Evolutionary conservation across 1,140 invertebrate species (phyloP).

Genomic region (Penaeus chinensis): DNA sequence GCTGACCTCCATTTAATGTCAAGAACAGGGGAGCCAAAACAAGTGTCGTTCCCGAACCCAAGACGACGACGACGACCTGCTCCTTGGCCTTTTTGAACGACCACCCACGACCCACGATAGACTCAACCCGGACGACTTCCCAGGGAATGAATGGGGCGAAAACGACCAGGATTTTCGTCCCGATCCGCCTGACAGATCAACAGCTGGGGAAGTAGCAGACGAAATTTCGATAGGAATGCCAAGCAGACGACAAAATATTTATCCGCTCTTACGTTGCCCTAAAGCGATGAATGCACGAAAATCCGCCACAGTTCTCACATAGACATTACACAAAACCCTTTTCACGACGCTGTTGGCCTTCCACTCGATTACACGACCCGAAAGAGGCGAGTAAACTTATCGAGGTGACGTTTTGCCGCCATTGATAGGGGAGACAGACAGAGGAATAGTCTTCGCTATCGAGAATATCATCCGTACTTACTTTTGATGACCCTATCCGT

Average conservation of each 20-base stretch:
- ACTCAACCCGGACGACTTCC: too few relatives aligned
- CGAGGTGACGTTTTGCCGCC: slow-evolving; percentile 55
- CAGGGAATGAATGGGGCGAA: too few relatives aligned
- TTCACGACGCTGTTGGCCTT: background rate
- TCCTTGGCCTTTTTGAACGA: too few relatives aligned
- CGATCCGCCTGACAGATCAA: background rate
- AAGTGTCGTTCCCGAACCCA: too few relatives aligned
- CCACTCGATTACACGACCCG: background rate
- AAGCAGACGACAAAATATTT: slow-evolving; percentile 57
- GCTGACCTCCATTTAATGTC: too few relatives aligned
- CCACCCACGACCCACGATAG: too few relatives aligned
- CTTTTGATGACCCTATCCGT: slow-evolving; percentile 62
- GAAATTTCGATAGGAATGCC: slow-evolving; percentile 59
- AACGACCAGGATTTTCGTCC: background rate
- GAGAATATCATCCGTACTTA: slow-evolving; percentile 46
- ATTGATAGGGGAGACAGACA: slow-evolving; percentile 28
- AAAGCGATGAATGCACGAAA: background rate
- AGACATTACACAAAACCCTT: too few relatives aligned
- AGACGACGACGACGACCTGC: too few relatives aligned
- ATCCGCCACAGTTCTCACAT: background rate
- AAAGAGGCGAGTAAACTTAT: slow-evolving; percentile 8
- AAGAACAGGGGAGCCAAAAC: too few relatives aligned
- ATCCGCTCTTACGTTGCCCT: slow-evolving; percentile 3
- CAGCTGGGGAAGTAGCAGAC: slow-evolving; percentile 42
- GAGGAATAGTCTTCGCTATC: slow-evolving; percentile 12